Evolutionary conservation across 1,140 invertebrate genomes (phyloP).

Genomic region (Magallana angulata): DNA sequence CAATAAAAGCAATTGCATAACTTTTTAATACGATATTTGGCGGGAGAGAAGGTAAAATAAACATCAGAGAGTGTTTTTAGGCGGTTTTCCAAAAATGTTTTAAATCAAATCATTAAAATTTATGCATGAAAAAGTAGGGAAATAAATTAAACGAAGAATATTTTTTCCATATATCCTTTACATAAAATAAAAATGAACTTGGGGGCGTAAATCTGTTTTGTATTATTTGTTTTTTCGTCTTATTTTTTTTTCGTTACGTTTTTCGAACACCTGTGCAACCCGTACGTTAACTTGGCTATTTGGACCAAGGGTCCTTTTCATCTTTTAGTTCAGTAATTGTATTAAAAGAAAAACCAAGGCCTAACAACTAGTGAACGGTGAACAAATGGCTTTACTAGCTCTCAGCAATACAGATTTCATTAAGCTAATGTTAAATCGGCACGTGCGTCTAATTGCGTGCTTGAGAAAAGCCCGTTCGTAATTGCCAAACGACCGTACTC

Average conservation of each 20-base stretch:
- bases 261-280: background rate
- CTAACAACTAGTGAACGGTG: conserved; percentile 24
- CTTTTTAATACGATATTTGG: too few relatives aligned
- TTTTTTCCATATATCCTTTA: background rate
- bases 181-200: background rate
- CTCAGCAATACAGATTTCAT: conserved; percentile 30
- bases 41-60: too few relatives aligned
- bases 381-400: conserved; percentile 19
- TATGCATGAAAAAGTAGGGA: too few relatives aligned
- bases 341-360: conserved; percentile 34
- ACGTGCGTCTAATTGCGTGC: conserved; percentile 34
- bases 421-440: conserved; percentile 35
- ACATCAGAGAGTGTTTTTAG: too few relatives aligned
- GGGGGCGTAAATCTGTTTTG: background rate
- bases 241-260: background rate
- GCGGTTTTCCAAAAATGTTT: too few relatives aligned
- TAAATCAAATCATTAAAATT: too few relatives aligned
- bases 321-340: conserved; percentile 31
- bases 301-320: conserved; percentile 9
- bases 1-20: too few relatives aligned
- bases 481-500: conserved; percentile 19
- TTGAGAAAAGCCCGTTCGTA: conserved; percentile 33
- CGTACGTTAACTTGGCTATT: background rate
- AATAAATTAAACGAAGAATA: background rate
- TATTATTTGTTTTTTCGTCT: background rate